These are phyloP conservation scores for Hypomecis atomaria DNA, from an alignment of 2,888 invertebrate species.

Conservation along the genomic window DNA sequence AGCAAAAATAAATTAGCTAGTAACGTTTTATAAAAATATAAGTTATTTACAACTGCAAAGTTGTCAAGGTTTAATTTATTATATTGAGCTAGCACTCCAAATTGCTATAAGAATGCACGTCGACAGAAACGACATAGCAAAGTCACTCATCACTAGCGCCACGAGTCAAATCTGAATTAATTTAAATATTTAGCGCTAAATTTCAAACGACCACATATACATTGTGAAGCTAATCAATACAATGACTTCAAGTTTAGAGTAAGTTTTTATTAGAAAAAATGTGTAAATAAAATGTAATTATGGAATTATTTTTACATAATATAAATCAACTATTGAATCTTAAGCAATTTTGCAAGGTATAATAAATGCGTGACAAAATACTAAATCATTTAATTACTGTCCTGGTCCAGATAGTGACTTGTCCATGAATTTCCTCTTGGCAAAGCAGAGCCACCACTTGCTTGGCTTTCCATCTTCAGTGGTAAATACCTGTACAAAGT, in stretches of 20 bases:
- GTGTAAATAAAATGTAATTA: constrained; percentile 4
- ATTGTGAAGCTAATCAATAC: background rate
- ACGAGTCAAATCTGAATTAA: too few relatives aligned
- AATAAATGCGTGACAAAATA: constrained; percentile 18
- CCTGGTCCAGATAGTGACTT: constrained; percentile 97
- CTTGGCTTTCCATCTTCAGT: constrained; percentile 97
- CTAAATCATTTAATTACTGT: constrained; percentile 78
- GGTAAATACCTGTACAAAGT: constrained; percentile 86
- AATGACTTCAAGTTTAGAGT: background rate
- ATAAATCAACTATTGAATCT: background rate
- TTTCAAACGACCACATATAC: too few relatives aligned
- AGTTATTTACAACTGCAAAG: too few relatives aligned
- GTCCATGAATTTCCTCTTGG: constrained; percentile 99
- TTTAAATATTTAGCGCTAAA: too few relatives aligned
- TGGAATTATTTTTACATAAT: constrained; percentile 12
- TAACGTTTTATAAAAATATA: too few relatives aligned
- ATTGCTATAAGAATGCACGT: too few relatives aligned
- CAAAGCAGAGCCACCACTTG: constrained; percentile 99
- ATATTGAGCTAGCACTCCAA: too few relatives aligned
- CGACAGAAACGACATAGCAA: too few relatives aligned
- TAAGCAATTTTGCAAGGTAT: constrained; percentile 5
- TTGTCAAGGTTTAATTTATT: too few relatives aligned
- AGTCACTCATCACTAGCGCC: too few relatives aligned
- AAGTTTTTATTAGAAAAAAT: constrained; percentile 13
- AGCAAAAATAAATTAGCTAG: too few relatives aligned